Base-by-base conservation (phyloP, 53 echinoderm and acorn worm genomes). In the Henricia sp. region DNA sequence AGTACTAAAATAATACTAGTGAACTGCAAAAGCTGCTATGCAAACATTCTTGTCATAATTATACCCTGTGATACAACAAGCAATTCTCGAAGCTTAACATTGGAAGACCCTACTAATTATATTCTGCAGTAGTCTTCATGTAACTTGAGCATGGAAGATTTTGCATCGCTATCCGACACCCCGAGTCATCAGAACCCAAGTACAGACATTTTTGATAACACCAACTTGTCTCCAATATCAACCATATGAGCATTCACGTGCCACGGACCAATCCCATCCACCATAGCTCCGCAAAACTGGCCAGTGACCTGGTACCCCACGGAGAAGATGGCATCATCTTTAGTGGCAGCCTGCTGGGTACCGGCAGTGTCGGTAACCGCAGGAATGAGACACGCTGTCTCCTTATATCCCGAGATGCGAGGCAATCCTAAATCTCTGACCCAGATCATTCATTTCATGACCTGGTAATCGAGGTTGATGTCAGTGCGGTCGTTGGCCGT, bases 381-480 rank as follows among this genome's bases (percentile, higher is more conserved):
- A 76, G 59, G 55, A 59, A 57, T 59, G 76, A 76, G 76, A 76
- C 76, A 41, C 26, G 37, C 58, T 57, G 76, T 76, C 76, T 76
- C 76, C 76, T 76, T 16, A 40, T 12, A 33, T 76, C 76, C 43
- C 6, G 8, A 59, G 59, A 58, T 38, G 42, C 27, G 42, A 28
- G 30, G 23, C 76, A 76, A 38, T 43, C 41, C 57, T 39, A 58
- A 57, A 35, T 76, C 37, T 76, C 40, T 76, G 76, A 56, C 58
- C 76, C 32, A 76, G 59, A 57, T 76, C 33, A 26, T 40, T 76
- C 76, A 28, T 41, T 24, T n/a, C 0, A 14, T 13, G 57, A 55
- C 55, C 28, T 24, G 41, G 39, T 56, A 59, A 40, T 30, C 4
- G 76, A 20, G 76, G 76, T 76, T 76, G 57, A 42, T 76, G 59